phyloP scores from a whole-genome alignment of 2,113 vertebrate genomes.

The Cyprinodon tularosa region DNA sequence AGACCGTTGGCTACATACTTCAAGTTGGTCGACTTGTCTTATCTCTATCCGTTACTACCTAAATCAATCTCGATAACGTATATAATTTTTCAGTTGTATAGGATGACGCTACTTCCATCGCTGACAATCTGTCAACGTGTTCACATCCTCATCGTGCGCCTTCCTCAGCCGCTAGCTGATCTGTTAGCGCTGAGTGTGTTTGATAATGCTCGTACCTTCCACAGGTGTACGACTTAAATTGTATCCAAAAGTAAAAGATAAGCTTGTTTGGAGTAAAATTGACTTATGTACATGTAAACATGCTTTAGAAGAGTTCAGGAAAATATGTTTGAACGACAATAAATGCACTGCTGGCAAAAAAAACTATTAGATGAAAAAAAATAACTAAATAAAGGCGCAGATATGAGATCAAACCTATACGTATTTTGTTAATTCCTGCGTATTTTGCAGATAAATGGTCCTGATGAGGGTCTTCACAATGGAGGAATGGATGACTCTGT shows the following conservation, averaged over 20 bases:
- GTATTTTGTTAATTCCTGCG: not conserved
- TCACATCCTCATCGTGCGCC: constrained; percentile 17
- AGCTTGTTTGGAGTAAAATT: not conserved
- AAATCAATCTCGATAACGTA: not conserved
- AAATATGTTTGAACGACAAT: not conserved
- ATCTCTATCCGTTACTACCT: not conserved
- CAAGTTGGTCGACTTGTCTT: constrained; percentile 2
- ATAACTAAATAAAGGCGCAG: not conserved
- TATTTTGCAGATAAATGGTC: constrained; percentile 87
- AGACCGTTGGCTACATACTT: constrained; percentile 11
- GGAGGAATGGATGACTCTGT: constrained; percentile 88
- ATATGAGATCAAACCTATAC: not conserved
- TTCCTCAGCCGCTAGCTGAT: constrained; percentile 20
- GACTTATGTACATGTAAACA: not conserved
- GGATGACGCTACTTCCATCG: not conserved
- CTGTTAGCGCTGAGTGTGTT: constrained; percentile 36
- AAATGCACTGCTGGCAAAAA: not conserved
- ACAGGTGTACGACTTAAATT: not conserved
- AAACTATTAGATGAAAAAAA: not conserved
- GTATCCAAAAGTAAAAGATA: not conserved
- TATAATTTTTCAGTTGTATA: not conserved
- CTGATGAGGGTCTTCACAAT: constrained; percentile 92
- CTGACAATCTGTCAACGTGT: constrained; percentile 12
- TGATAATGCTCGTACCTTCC: constrained; percentile 26
- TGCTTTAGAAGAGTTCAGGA: not conserved